Evolutionary conservation across 2,888 invertebrate genomes (phyloP).

Genomic region (Neoaliturus tenellus): DNA sequence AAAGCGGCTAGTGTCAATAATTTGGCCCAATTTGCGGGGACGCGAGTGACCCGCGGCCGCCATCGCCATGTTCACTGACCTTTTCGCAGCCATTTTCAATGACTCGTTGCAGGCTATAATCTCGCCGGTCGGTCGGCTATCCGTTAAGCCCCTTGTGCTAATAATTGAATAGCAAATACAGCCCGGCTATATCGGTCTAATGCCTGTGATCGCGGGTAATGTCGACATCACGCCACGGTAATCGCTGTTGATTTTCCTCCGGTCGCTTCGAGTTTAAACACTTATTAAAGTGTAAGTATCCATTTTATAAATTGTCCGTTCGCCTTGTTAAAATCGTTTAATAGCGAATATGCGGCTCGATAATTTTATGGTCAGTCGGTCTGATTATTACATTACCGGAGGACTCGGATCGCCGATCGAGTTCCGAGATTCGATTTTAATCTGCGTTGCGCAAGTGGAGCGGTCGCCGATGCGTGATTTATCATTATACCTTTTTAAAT

Average conservation of each 20-base stretch:
- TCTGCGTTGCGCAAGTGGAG: neutral
- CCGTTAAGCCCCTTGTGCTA: slow-evolving; percentile 47
- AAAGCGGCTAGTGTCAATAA: slow-evolving; percentile 50
- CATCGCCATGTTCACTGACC: slow-evolving; percentile 33
- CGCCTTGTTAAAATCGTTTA: slow-evolving; percentile 43
- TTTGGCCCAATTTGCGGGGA: slow-evolving; percentile 40
- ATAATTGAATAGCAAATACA: slow-evolving; percentile 53
- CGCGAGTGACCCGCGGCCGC: slow-evolving; percentile 9
- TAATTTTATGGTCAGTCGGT: slow-evolving; percentile 37
- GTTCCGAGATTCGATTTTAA: slow-evolving; percentile 14
- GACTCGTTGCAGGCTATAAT: slow-evolving; percentile 45
- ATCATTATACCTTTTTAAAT: slow-evolving; percentile 7
- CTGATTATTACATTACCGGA: slow-evolving; percentile 23
- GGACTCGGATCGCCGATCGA: slow-evolving; percentile 16
- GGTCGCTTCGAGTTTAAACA: slow-evolving; percentile 34
- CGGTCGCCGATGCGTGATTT: slow-evolving; percentile 6
- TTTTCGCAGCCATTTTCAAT: slow-evolving; percentile 52
- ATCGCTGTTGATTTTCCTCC: slow-evolving; percentile 46
- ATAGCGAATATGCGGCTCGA: slow-evolving; percentile 34
- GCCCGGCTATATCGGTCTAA: slow-evolving; percentile 45
- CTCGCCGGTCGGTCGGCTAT: slow-evolving; percentile 35
- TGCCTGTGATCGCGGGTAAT: slow-evolving; percentile 38
- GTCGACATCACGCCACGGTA: slow-evolving; percentile 33
- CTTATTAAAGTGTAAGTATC: slow-evolving; percentile 53
- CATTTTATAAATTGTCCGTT: slow-evolving; percentile 40